Evolutionary conservation across 1,140 invertebrate species (phyloP).

Genomic region (Drosophila pseudoananassae): DNA sequence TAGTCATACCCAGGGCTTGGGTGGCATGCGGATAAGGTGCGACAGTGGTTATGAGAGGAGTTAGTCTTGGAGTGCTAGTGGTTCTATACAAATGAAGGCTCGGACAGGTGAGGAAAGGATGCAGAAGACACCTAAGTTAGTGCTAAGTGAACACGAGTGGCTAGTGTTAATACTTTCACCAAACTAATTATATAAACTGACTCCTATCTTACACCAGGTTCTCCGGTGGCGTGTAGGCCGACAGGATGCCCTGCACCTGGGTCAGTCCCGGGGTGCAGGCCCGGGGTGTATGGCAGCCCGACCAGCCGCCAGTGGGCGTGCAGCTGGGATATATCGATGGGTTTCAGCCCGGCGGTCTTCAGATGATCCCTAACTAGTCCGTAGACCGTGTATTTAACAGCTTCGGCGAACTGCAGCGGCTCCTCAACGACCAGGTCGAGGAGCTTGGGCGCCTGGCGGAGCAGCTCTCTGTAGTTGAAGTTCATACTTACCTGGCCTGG

Average conservation of each 20-base stretch:
- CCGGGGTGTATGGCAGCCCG: constrained; percentile 56
- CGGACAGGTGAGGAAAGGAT: no score
- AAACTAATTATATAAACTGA: not conserved
- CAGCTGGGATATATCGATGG: constrained; percentile 71
- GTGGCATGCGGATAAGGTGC: not conserved
- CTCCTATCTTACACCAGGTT: constrained; percentile 59
- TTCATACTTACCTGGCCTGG: constrained; percentile 53
- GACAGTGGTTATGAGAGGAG: no score
- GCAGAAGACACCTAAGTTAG: no score
- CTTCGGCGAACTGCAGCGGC: constrained; percentile 67
- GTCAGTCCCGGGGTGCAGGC: constrained; percentile 57
- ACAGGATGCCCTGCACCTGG: constrained; percentile 61
- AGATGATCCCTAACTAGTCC: constrained; percentile 54
- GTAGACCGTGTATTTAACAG: constrained; percentile 65
- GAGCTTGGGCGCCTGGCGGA: constrained; percentile 29
- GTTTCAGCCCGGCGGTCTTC: constrained; percentile 28
- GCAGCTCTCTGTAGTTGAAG: constrained; percentile 56
- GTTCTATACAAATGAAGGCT: no score
- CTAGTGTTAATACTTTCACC: not conserved
- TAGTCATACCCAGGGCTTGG: no score
- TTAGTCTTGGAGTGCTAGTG: no score
- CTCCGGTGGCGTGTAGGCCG: constrained; percentile 62
- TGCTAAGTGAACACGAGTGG: no score
- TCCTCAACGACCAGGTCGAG: constrained; percentile 61
- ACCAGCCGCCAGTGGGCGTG: constrained; percentile 69